These are phyloP conservation scores for Lamellibrachia luymesi DNA, from an alignment of 1,140 invertebrate species.

Conservation along the genomic window DNA sequence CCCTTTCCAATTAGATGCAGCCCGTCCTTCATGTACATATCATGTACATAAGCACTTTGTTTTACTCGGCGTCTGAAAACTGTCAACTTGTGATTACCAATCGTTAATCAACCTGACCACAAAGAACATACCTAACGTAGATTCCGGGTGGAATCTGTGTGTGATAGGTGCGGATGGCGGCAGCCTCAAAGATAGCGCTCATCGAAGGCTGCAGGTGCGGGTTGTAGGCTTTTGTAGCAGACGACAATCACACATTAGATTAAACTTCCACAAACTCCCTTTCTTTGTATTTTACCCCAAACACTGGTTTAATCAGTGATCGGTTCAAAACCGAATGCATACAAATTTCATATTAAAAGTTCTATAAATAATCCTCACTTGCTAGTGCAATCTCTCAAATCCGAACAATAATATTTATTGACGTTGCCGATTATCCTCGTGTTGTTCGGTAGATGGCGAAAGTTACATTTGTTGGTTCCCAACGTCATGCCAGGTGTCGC, in stretches of 20 bases:
- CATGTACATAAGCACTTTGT: neutral
- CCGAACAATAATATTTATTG: neutral
- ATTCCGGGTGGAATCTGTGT: constrained; percentile 48
- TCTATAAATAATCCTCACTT: neutral
- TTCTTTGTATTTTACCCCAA: constrained; percentile 90
- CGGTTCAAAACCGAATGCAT: neutral
- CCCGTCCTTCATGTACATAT: too few relatives aligned
- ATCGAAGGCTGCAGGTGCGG: constrained; percentile 41
- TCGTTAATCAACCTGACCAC: neutral
- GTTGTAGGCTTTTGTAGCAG: constrained; percentile 36
- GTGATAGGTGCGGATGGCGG: constrained; percentile 44
- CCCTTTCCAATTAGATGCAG: too few relatives aligned
- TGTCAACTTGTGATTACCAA: neutral
- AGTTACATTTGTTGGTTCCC: neutral
- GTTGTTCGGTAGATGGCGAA: neutral
- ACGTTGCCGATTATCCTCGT: neutral
- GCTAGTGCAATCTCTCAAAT: neutral
- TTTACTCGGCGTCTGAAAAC: too few relatives aligned
- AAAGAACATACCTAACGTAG: constrained; percentile 19
- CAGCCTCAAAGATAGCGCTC: constrained; percentile 49
- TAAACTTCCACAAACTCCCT: constrained; percentile 70
- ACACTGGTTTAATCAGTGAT: constrained; percentile 69
- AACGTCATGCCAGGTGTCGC: neutral
- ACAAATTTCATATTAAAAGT: neutral
- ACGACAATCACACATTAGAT: constrained; percentile 48